These are phyloP conservation scores for Rhynchopsitta pachyrhyncha DNA, from an alignment of 2,113 vertebrate species.

Conservation along the genomic window DNA sequence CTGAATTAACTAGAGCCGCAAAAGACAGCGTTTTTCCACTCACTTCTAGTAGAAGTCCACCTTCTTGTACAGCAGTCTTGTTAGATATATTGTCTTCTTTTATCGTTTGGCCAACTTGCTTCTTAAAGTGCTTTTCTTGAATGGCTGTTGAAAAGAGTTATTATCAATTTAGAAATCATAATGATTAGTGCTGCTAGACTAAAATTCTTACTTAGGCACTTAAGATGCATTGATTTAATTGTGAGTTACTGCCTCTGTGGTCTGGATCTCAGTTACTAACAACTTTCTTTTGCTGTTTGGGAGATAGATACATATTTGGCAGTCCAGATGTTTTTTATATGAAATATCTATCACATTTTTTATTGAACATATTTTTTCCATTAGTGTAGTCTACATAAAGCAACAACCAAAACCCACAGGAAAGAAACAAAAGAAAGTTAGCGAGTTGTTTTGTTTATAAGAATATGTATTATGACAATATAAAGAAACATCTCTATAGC, in stretches of 20 bases:
- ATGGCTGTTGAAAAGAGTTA: conserved; percentile 74
- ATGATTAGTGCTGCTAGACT: rapidly evolving
- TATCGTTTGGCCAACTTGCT: conserved; percentile 72
- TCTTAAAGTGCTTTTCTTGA: conserved; percentile 82
- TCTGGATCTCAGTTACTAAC: conserved; percentile 12
- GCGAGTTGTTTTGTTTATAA: conserved; percentile 53
- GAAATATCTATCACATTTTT: conserved; percentile 56
- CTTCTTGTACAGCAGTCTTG: conserved; percentile 78
- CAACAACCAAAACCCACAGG: conserved; percentile 40
- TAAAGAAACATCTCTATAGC: conserved; percentile 6
- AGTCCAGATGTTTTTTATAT: conserved; percentile 58
- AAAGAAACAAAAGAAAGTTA: conserved; percentile 51
- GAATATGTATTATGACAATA: conserved; percentile 48
- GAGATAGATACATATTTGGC: conserved; percentile 23
- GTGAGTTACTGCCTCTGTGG: background rate
- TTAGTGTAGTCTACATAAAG: conserved; percentile 38
- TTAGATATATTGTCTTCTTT: conserved; percentile 69
- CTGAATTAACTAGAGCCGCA: background rate
- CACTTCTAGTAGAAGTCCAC: conserved; percentile 90
- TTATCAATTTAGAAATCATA: conserved; percentile 11
- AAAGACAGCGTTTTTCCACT: conserved; percentile 53
- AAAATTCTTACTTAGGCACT: conserved; percentile 14
- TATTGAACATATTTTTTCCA: conserved; percentile 46
- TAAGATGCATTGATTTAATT: conserved; percentile 17
- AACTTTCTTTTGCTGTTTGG: conserved; percentile 10